These are phyloP conservation scores for Seriola quinqueradiata DNA, from an alignment of 2,113 vertebrate genomes.

Conservation along the genomic window DNA sequence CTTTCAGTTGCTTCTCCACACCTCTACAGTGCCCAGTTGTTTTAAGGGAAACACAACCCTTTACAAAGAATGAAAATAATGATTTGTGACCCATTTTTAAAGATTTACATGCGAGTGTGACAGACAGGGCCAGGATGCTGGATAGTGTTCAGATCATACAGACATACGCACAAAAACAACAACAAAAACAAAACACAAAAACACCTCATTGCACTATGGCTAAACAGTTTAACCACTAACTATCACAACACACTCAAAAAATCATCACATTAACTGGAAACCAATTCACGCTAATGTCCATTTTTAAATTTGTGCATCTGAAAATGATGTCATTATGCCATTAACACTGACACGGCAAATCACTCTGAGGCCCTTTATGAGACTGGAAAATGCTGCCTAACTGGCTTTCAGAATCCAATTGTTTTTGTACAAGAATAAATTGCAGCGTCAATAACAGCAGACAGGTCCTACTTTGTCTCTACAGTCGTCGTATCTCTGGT, in stretches of 20 bases:
- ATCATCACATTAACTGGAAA: neutral
- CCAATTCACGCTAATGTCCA: neutral
- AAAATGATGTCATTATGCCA: neutral
- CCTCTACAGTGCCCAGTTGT: too few relatives aligned
- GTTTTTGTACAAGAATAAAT: neutral
- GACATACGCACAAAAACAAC: too few relatives aligned
- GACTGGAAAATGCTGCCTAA: neutral
- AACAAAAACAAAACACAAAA: too few relatives aligned
- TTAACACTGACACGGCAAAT: neutral
- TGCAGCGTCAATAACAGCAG: neutral
- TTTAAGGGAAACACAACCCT: too few relatives aligned
- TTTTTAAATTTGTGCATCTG: neutral
- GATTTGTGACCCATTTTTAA: neutral
- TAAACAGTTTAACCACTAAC: neutral
- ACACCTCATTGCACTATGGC: too few relatives aligned
- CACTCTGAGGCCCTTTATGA: neutral
- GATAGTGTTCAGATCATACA: too few relatives aligned
- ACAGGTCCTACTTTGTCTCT: neutral
- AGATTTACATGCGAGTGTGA: too few relatives aligned
- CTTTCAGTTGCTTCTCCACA: too few relatives aligned
- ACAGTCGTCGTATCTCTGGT: neutral
- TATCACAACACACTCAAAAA: neutral
- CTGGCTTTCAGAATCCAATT: neutral
- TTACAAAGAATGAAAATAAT: neutral
- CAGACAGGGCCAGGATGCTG: too few relatives aligned